Evolutionary conservation across 1,140 invertebrate genomes (phyloP), one percentile per base, ranked within the genome.

Genomic region (Pachyrhynchus sulphureomaculatus): DNA sequence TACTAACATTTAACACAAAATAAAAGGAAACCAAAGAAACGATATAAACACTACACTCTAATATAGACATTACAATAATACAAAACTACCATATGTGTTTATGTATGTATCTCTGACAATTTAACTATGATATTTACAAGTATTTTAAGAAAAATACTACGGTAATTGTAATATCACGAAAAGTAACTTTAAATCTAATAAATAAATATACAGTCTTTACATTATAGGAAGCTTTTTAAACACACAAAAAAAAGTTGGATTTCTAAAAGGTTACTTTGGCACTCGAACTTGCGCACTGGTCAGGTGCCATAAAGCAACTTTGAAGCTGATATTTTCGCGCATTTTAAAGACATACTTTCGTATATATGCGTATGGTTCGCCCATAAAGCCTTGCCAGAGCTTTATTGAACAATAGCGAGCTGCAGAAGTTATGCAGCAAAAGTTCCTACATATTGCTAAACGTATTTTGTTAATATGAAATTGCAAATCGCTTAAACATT

Each of bases 161-260:
- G 15, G 15, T 18, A 39, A 24, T 58, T 41, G 41, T 56, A 59
- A 42, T 58, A 48, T 58, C 55, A 58, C 55, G 42, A 48, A 58
- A 29, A 13, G 23, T 44, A 44, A 44, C n/a, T 21, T 24, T 44
- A 44, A 42, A 29, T 26, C 33, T 13, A 15, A 20, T 26, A 54
- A 24, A 42, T 29, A 34, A 44, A 37, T 42, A 29, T 55, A 55
- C 52, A 55, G 52, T 42, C 52, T 55, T 29, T 42, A 55, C 21
- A 52, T 17, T 36, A 42, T 55, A 42, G 17, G 23, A 56, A 44
- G 18, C 10, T 20, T 8, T 32, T 45, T 56, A 12, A 47, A 47
- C 26, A 47, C 44, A 29, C 12, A 47, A 24, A 12, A 12, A 24
- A 23, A 15, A 44, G 21, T 18, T 47, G 13, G 23, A 2, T 1